Percentiles rank a stretch among this genome's conserved stretches.
phyloP scores from a whole-genome alignment of 1,140 invertebrate species.

The Heterodera carotae region DNA sequence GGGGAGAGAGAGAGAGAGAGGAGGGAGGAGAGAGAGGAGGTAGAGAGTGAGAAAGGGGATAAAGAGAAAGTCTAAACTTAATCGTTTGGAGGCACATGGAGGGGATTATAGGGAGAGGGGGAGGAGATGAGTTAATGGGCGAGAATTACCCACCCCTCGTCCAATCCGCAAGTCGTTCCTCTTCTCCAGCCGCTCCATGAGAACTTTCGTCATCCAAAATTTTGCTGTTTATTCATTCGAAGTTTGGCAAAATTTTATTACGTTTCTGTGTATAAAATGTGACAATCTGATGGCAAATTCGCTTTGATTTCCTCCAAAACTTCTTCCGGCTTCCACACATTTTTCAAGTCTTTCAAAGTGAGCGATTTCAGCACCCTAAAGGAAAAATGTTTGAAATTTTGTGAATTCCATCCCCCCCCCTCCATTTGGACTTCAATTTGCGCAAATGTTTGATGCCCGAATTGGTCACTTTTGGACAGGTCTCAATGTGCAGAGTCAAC shows the following conservation, averaged over 20 bases:
- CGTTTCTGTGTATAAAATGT: not conserved
- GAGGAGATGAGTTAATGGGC: not conserved
- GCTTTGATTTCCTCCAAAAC: not conserved
- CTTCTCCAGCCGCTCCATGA: not conserved
- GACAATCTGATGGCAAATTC: not conserved
- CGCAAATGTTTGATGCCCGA: constrained; percentile 7
- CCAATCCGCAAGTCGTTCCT: not conserved
- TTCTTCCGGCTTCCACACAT: not conserved
- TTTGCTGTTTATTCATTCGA: too few relatives aligned
- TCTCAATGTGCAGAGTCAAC: not conserved
- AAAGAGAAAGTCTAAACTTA: not conserved
- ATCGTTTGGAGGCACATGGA: too few relatives aligned
- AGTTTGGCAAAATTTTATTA: not conserved
- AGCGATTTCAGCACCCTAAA: not conserved
- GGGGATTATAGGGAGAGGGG: not conserved
- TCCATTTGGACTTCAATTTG: not conserved
- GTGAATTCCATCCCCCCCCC: too few relatives aligned
- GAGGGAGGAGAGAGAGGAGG: too few relatives aligned
- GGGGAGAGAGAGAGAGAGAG: too few relatives aligned
- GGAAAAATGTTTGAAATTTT: not conserved
- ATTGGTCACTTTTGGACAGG: constrained; percentile 5
- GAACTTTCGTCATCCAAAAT: too few relatives aligned
- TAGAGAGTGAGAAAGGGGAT: not conserved
- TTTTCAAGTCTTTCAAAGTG: not conserved
- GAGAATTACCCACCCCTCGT: not conserved